phyloP scores from a whole-genome alignment of 1,140 invertebrate species.

The Drosophila busckii region DNA sequence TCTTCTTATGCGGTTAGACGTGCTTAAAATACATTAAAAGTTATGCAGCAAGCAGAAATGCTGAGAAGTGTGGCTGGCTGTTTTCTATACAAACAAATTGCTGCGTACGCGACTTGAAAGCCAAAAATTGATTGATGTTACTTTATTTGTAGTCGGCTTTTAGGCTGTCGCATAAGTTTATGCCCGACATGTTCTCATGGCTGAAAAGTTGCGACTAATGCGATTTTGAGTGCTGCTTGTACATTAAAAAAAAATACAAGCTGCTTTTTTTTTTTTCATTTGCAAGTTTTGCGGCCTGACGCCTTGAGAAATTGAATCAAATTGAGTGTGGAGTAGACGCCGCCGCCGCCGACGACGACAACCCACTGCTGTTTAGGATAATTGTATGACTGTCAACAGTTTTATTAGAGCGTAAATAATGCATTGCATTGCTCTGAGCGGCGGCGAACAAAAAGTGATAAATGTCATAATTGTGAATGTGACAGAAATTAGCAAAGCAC shows the following conservation, averaged over 20 bases:
- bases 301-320: conserved; percentile 60
- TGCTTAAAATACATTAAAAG: conserved; percentile 74
- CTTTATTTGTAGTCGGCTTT: conserved; percentile 45
- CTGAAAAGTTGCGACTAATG: conserved; percentile 53
- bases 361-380: conserved; percentile 38
- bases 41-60: conserved; percentile 46
- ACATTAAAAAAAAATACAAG: conserved; percentile 44
- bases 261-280: conserved; percentile 9
- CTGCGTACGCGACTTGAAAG: conserved; percentile 73
- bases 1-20: conserved; percentile 61
- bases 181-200: conserved; percentile 19
- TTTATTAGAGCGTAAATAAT: conserved; percentile 74
- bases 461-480: conserved; percentile 62
- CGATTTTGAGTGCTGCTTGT: conserved; percentile 75
- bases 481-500: conserved; percentile 3
- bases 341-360: not conserved
- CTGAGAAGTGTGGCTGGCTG: conserved; percentile 5
- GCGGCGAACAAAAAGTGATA: too few relatives aligned
- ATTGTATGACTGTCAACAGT: conserved; percentile 75
- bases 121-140: conserved; percentile 73
- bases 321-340: conserved; percentile 51
- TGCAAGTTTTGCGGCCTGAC: conserved; percentile 33
- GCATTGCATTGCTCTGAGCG: conserved; percentile 42
- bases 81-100: conserved; percentile 77
- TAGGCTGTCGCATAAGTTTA: conserved; percentile 31